Conservation (phyloP, 2,113 vertebrate species). For the Zosterops lateralis region DNA sequence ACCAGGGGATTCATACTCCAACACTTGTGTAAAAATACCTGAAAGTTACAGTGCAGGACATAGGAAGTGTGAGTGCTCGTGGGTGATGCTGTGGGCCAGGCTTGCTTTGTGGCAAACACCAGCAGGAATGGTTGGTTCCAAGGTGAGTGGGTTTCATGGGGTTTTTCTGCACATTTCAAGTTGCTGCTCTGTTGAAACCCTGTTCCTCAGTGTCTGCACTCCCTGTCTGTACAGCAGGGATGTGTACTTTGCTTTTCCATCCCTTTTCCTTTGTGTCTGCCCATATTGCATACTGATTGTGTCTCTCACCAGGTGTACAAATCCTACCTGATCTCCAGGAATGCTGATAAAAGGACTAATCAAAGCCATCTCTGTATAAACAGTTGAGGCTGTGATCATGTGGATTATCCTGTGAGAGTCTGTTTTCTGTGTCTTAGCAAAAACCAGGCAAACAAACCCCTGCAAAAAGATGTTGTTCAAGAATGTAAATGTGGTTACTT, state of each 20-base stretch:
- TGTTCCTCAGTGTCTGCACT: rapidly evolving
- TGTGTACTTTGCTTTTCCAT: neutral
- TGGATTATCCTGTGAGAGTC: neutral
- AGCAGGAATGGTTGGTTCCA: neutral
- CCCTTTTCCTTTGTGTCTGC: no score
- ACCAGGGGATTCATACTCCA: neutral
- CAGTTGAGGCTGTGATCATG: rapidly evolving
- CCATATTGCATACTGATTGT: rapidly evolving
- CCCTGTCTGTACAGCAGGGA: neutral
- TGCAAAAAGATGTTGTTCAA: neutral
- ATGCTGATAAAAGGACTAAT: neutral
- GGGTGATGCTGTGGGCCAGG: neutral
- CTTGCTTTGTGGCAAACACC: neutral
- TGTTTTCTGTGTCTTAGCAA: neutral
- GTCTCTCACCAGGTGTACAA: neutral
- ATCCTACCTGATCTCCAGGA: neutral
- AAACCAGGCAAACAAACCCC: neutral
- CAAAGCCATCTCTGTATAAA: neutral
- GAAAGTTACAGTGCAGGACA: rapidly evolving
- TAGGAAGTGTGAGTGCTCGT: neutral
- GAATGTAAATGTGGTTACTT: neutral
- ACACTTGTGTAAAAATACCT: neutral
- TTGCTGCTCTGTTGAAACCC: no score
- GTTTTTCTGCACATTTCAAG: neutral
- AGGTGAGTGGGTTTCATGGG: neutral